phyloP scores from a whole-genome alignment of 1,140 invertebrate species.

The Mizuhopecten yessoensis region DNA sequence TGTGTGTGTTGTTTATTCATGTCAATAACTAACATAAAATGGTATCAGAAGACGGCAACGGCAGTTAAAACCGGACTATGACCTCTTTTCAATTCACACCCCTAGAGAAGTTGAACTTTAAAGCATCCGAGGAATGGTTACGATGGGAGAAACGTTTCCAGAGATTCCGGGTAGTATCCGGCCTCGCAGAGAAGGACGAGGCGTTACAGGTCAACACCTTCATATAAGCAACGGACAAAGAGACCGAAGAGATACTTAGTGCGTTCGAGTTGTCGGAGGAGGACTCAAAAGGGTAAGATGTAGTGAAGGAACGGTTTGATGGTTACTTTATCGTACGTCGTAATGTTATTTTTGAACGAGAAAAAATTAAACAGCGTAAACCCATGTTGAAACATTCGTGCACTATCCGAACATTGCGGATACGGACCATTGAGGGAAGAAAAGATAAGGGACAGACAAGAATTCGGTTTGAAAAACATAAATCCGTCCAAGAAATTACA shows the following conservation, averaged over 20 bases:
- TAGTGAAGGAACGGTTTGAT: neutral
- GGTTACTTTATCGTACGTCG: slow-evolving; percentile 11
- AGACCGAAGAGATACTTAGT: slow-evolving; percentile 46
- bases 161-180: slow-evolving; percentile 41
- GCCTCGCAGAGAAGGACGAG: neutral
- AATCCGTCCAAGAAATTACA: slow-evolving; percentile 47
- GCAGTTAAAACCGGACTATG: neutral
- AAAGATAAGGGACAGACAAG: slow-evolving; percentile 48
- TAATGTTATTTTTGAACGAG: neutral
- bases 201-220: slow-evolving; percentile 48
- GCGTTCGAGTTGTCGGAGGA: slow-evolving; percentile 44
- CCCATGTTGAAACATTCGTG: neutral
- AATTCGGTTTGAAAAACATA: slow-evolving; percentile 22
- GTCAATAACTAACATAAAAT: neutral
- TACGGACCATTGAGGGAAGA: neutral
- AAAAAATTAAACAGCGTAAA: neutral
- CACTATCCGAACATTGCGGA: slow-evolving; percentile 45
- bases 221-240: slow-evolving; percentile 48
- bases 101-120: slow-evolving; percentile 49
- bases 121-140: slow-evolving; percentile 45
- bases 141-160: slow-evolving; percentile 53
- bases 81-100: slow-evolving; percentile 45
- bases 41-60: neutral
- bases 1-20: neutral
- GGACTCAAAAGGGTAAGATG: neutral